phyloP scores from a whole-genome alignment of 92 coral and sea anemone species.

The Metridium senile region DNA sequence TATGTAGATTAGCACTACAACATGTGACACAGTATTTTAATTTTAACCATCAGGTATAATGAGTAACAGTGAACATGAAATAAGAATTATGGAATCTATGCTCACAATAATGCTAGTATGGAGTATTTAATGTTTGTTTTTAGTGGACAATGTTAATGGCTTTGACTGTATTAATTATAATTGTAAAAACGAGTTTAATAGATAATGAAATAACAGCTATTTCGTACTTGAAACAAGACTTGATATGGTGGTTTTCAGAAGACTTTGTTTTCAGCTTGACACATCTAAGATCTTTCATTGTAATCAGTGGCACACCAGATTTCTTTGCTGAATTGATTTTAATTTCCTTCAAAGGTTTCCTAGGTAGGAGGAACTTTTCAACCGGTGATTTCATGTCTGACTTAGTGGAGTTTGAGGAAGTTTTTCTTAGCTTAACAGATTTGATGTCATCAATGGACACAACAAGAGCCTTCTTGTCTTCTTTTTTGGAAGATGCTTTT shows the following conservation, averaged over 20 bases:
- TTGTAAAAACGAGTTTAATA: no score
- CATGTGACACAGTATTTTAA: no score
- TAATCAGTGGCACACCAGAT: constrained; percentile 32
- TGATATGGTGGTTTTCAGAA: constrained; percentile 22
- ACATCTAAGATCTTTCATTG: constrained; percentile 65
- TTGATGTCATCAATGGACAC: constrained; percentile 83
- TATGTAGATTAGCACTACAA: no score
- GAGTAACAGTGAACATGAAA: no score
- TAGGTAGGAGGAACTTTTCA: background rate
- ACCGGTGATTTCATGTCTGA: background rate
- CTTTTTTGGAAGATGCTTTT: background rate
- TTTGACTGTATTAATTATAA: no score
- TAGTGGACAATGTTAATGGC: no score
- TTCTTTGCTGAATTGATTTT: constrained; percentile 1
- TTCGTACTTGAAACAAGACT: constrained; percentile 38
- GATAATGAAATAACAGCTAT: no score
- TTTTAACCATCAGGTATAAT: no score
- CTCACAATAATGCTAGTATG: no score
- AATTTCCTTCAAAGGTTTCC: constrained; percentile 24
- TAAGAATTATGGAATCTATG: no score
- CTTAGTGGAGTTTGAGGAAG: constrained; percentile 12
- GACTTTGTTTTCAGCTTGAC: constrained; percentile 63
- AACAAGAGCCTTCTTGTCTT: background rate
- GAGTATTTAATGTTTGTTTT: no score
- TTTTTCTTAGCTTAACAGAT: constrained; percentile 73